Percentiles rank a stretch among this genome's conserved stretches.
Conservation (phyloP, 2,113 vertebrate species). For the Odocoileus hemionus region DNA sequence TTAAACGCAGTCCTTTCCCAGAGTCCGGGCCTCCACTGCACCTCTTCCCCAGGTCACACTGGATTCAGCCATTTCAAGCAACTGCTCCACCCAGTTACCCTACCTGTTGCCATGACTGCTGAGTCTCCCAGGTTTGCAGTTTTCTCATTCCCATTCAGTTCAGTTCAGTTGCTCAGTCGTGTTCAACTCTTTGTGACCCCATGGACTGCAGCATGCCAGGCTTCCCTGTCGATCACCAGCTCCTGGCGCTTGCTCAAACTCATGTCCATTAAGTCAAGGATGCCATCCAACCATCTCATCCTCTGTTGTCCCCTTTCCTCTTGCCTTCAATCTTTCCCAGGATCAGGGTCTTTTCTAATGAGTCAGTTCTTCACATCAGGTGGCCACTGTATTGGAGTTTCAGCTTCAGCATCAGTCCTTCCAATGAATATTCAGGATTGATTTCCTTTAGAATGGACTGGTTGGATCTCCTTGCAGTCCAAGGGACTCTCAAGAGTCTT, state of each 20-base stretch:
- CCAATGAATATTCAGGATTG: not conserved
- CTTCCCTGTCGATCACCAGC: not conserved
- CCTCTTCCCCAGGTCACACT: not conserved
- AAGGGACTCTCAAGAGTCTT: not conserved
- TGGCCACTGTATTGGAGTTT: not conserved
- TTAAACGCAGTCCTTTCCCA: not conserved
- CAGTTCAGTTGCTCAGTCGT: not conserved
- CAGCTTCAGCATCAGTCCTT: not conserved
- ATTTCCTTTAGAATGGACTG: not conserved
- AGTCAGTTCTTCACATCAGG: not conserved
- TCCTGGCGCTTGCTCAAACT: not conserved
- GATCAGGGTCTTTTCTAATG: not conserved
- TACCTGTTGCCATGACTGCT: not conserved
- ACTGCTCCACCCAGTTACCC: not conserved
- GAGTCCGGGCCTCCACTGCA: not conserved
- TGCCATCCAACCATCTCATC: not conserved
- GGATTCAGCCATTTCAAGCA: too few species aligned
- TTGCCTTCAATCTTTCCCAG: not conserved
- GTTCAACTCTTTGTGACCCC: not conserved
- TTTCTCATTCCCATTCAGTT: not conserved
- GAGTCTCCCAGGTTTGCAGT: not conserved
- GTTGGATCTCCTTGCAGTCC: not conserved
- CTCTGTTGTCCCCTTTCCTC: not conserved
- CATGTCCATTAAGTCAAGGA: fast-evolving
- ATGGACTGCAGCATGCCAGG: not conserved